phyloP scores from a whole-genome alignment of 2,888 invertebrate species.

The Encarsia formosa region DNA sequence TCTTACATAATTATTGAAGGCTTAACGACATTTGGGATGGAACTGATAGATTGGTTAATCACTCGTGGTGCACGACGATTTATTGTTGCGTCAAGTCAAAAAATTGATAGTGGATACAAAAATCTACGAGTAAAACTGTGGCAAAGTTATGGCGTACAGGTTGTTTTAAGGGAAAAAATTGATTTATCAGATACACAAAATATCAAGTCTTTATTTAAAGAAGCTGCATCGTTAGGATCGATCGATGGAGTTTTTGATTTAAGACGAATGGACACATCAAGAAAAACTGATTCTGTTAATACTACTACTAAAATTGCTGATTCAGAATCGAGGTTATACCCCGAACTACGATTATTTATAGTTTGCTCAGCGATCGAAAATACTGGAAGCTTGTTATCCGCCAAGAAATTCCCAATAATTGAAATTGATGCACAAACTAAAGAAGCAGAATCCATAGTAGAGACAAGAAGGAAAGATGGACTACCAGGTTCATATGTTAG shows the following conservation, averaged over 20 bases:
- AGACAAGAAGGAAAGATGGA: constrained; percentile 16
- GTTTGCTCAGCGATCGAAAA: constrained; percentile 17
- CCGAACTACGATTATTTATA: constrained; percentile 20
- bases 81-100: constrained; percentile 19
- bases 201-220: constrained; percentile 22
- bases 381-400: neutral
- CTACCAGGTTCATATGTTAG: constrained; percentile 21
- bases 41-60: constrained; percentile 28
- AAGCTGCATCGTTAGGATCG: constrained; percentile 17
- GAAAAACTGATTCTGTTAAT: neutral
- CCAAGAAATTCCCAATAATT: neutral
- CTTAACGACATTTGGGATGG: constrained; percentile 58
- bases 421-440: constrained; percentile 10
- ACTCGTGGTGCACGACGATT: constrained; percentile 26
- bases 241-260: constrained; percentile 29
- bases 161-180: constrained; percentile 16
- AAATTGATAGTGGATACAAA: constrained; percentile 9
- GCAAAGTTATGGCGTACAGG: constrained; percentile 22
- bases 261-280: constrained; percentile 6
- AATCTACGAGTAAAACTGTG: constrained; percentile 20
- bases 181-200: constrained; percentile 20
- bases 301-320: constrained; percentile 21
- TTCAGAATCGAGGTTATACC: constrained; percentile 21
- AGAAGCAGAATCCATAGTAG: constrained; percentile 15
- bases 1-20: constrained; percentile 68